Evolutionary conservation across 2,797 vertebrate genomes (phyloP).

Genomic region (Crenuchus spilurus): DNA sequence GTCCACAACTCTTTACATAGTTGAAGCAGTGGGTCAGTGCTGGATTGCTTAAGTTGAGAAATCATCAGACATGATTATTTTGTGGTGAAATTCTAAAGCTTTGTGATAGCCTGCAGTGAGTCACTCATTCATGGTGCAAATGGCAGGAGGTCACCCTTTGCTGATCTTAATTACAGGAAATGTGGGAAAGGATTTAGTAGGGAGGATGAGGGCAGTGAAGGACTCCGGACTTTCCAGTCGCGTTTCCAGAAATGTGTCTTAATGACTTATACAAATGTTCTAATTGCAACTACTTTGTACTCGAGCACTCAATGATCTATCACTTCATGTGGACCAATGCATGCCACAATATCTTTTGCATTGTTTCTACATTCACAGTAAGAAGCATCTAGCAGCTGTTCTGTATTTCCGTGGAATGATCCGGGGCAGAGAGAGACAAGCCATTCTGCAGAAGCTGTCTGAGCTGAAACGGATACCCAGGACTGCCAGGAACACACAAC

Average conservation of each 20-base stretch:
- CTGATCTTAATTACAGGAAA: conserved; percentile 16
- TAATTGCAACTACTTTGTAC: background rate
- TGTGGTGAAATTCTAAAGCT: background rate
- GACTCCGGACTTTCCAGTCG: conserved; percentile 33
- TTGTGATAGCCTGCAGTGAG: background rate
- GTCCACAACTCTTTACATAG: background rate
- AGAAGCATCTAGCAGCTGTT: conserved; percentile 73
- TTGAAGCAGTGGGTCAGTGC: background rate
- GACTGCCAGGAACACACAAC: background rate
- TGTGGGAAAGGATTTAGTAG: background rate
- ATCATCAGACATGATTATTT: background rate
- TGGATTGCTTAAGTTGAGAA: background rate
- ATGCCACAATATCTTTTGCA: background rate
- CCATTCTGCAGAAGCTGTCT: conserved; percentile 61
- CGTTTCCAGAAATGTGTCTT: conserved; percentile 2
- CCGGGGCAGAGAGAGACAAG: conserved; percentile 63
- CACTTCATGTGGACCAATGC: background rate
- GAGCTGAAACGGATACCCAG: conserved; percentile 54
- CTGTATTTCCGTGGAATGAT: conserved; percentile 73
- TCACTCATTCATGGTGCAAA: conserved; percentile 3
- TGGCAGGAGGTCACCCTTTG: background rate
- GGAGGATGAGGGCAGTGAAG: background rate
- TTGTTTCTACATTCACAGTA: conserved; percentile 59
- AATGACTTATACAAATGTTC: background rate
- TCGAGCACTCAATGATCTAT: background rate